phyloP scores from a whole-genome alignment of 2,113 vertebrate species.

The Mixornis gularis region DNA sequence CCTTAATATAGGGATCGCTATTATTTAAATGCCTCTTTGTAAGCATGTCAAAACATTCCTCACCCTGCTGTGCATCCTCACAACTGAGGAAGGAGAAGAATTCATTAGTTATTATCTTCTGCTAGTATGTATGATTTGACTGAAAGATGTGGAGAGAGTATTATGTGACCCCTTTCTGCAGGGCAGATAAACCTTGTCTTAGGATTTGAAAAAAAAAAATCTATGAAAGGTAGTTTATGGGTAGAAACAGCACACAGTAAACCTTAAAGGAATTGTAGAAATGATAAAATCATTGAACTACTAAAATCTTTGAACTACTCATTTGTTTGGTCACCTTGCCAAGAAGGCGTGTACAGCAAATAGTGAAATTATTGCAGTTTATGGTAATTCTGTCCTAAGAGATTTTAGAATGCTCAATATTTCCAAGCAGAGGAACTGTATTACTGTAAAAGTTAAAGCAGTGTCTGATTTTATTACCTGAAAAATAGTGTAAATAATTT shows the following conservation, averaged over 20 bases:
- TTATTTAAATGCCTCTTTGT: neutral
- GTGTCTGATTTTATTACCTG: neutral
- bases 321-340: neutral
- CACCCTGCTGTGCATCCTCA: neutral
- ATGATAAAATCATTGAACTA: neutral
- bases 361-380: neutral
- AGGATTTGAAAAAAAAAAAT: neutral
- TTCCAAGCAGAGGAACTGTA: neutral
- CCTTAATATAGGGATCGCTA: neutral
- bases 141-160: neutral
- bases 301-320: neutral
- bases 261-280: neutral
- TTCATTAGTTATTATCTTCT: neutral
- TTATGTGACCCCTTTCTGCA: neutral
- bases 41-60: neutral
- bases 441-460: neutral
- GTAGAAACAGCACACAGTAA: neutral
- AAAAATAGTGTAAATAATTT: neutral
- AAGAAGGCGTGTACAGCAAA: neutral
- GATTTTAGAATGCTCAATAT: neutral
- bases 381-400: neutral
- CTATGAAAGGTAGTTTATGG: neutral
- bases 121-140: neutral
- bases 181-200: neutral
- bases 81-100: neutral